Conservation (phyloP, 2,113 vertebrate species). For the Pluvianellus socialis region DNA sequence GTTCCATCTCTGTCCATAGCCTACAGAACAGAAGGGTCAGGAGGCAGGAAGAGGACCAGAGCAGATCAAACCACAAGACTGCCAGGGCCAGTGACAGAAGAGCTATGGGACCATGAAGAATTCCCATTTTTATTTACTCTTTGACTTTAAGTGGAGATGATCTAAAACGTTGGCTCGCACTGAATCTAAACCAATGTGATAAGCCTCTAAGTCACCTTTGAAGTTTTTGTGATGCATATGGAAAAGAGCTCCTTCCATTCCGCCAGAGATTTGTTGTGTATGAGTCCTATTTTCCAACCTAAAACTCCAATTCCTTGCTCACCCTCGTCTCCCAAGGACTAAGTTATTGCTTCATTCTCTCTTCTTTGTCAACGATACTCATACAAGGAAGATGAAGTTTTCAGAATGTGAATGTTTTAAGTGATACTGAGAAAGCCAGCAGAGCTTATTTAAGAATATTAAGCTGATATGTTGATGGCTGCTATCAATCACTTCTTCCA, state of each 20-base stretch:
- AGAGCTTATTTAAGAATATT: background rate
- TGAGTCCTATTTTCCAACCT: background rate
- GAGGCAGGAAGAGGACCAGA: background rate
- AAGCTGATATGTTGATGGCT: background rate
- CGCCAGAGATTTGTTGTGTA: accelerated
- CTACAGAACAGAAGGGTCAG: too few relatives aligned
- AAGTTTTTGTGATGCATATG: background rate
- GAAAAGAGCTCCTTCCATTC: background rate
- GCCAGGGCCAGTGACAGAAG: too few relatives aligned
- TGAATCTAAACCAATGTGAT: background rate
- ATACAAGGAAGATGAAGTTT: background rate
- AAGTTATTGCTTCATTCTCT: background rate
- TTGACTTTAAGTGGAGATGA: background rate
- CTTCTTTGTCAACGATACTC: background rate
- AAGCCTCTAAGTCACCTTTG: background rate
- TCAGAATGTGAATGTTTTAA: background rate
- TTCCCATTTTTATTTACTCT: background rate
- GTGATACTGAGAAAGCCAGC: background rate
- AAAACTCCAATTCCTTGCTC: background rate
- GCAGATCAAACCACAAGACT: background rate
- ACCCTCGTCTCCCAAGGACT: background rate
- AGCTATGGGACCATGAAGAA: accelerated
- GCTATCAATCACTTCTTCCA: slow-evolving; percentile 10
- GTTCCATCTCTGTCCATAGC: accelerated
- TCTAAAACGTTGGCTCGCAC: accelerated